Evolutionary conservation across 2,888 invertebrate species (phyloP).

Genomic region (Linnaemya vulpina): DNA sequence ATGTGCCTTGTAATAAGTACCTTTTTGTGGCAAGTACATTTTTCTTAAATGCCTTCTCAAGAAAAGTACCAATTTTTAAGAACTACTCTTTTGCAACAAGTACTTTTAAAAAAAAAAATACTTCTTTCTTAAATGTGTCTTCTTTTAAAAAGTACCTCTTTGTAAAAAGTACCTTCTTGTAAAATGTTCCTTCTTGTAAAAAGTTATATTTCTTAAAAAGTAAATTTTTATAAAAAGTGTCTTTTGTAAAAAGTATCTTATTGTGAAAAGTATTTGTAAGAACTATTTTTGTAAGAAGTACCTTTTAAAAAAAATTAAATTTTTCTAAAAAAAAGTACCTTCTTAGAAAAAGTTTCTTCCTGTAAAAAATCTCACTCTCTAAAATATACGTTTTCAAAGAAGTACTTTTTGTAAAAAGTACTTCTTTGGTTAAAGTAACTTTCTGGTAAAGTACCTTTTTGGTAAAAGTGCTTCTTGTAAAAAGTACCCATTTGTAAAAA

Average conservation of each 20-base stretch:
- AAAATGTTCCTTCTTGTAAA: background rate
- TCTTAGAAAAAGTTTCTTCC: background rate
- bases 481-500: background rate
- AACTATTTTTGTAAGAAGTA: background rate
- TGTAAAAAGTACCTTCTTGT: too few species aligned
- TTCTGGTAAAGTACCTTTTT: background rate
- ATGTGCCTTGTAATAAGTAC: background rate
- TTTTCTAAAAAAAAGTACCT: too few species aligned
- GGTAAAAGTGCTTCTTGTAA: background rate
- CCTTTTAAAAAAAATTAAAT: background rate
- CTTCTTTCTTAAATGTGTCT: background rate
- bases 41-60: too few species aligned
- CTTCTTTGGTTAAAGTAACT: background rate
- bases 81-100: background rate
- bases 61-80: background rate
- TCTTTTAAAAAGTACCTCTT: too few species aligned
- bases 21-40: background rate
- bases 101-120: background rate
- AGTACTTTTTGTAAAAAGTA: background rate
- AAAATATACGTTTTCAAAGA: background rate
- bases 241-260: background rate
- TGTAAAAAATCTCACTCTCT: background rate
- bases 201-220: background rate
- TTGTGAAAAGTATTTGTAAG: background rate
- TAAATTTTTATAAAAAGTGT: background rate